A percentile compares a stretch with the other conserved stretches of the same genome.
Conservation (phyloP, 2,888 invertebrate species). For the Tanypteryx hageni region DNA sequence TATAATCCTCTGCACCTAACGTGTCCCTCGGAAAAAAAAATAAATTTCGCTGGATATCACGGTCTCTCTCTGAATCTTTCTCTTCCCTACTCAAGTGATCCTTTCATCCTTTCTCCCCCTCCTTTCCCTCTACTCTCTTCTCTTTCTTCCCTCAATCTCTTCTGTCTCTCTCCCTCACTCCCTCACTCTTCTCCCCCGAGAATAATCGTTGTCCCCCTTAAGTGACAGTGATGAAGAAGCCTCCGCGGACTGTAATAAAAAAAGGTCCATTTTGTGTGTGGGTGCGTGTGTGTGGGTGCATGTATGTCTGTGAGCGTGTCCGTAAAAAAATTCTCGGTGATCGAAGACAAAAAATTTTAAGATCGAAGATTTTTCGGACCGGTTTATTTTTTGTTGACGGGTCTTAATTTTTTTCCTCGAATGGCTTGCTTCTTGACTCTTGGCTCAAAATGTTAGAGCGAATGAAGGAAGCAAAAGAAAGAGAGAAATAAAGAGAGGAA, state of each 20-base stretch:
- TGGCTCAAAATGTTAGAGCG: background rate
- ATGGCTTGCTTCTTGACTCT: background rate
- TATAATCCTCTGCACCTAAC: too few species aligned
- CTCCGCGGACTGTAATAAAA: background rate
- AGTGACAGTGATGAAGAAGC: background rate
- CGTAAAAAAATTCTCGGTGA: background rate
- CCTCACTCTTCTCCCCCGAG: background rate
- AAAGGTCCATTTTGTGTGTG: background rate
- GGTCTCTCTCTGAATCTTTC: too few species aligned
- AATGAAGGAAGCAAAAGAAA: too few species aligned
- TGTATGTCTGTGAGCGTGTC: background rate
- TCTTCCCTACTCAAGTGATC: too few species aligned
- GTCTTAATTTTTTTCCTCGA: too few species aligned
- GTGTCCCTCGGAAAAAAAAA: too few species aligned
- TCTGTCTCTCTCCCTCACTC: background rate
- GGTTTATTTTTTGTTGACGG: background rate
- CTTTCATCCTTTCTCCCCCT: too few species aligned
- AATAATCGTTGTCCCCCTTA: background rate
- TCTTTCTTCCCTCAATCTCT: too few species aligned
- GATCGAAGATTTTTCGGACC: background rate
- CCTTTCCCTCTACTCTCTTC: too few species aligned
- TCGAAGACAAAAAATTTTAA: background rate
- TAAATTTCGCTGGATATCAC: too few species aligned
- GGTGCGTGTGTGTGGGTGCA: background rate
- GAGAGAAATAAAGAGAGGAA: background rate